Evolutionary conservation across 2,113 vertebrate species (phyloP).

Genomic region (Syrrhaptes paradoxus): DNA sequence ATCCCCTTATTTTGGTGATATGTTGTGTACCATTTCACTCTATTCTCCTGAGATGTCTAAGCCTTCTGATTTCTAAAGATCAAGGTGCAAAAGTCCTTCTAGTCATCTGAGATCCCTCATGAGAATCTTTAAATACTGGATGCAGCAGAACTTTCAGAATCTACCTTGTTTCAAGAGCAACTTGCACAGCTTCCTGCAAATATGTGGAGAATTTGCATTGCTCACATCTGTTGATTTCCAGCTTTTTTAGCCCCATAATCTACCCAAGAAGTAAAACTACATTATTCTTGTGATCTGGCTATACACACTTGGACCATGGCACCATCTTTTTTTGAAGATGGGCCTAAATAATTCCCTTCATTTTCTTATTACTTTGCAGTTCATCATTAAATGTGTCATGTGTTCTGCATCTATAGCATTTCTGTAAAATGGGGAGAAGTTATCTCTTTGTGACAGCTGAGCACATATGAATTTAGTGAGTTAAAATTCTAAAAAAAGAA

Average conservation of each 20-base stretch:
- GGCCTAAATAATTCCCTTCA: neutral
- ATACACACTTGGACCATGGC: neutral
- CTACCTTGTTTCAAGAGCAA: neutral
- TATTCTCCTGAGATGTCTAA: neutral
- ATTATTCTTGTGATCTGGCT: neutral
- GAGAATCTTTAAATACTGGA: neutral
- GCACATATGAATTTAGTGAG: neutral
- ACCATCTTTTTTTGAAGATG: neutral
- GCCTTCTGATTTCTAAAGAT: neutral
- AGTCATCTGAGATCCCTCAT: neutral
- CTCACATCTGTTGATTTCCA: neutral
- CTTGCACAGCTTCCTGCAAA: neutral
- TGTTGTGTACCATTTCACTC: accelerated
- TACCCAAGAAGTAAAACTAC: neutral
- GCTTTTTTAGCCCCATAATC: neutral
- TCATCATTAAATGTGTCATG: neutral
- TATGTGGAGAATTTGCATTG: neutral
- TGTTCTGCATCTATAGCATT: neutral
- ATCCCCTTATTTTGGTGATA: neutral
- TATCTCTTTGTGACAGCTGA: neutral
- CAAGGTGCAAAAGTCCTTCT: neutral
- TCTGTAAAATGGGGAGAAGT: neutral
- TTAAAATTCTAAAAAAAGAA: neutral
- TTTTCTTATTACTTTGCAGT: neutral
- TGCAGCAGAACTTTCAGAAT: neutral